Percentiles rank a stretch among this genome's conserved stretches.
Evolutionary conservation across 2,888 invertebrate species (phyloP).

Genomic region (Folsomia manolachei): DNA sequence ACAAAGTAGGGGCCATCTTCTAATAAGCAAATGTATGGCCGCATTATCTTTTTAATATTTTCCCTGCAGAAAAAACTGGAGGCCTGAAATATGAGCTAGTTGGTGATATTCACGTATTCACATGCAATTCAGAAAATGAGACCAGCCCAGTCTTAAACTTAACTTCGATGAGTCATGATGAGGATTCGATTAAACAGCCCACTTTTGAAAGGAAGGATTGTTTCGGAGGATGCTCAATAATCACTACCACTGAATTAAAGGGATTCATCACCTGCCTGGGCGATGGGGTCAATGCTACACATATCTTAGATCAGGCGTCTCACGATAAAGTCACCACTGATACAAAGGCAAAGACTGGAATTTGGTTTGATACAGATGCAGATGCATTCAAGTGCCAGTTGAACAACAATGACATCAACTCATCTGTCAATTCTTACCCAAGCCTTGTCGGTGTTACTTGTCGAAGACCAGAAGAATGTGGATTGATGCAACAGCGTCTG

Average conservation of each 20-base stretch:
- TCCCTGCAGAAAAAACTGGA: too few relatives aligned
- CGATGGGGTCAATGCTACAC: slow-evolving; percentile 36
- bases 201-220: neutral
- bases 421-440: too few relatives aligned
- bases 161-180: slow-evolving; percentile 20
- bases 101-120: slow-evolving; percentile 38
- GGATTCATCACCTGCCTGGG: slow-evolving; percentile 36
- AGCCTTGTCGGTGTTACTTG: slow-evolving; percentile 37
- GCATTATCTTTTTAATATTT: too few relatives aligned
- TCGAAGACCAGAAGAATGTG: slow-evolving; percentile 39
- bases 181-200: too few relatives aligned
- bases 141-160: slow-evolving; percentile 28
- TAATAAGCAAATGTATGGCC: neutral
- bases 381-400: slow-evolving; percentile 36
- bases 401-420: slow-evolving; percentile 21
- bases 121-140: slow-evolving; percentile 30
- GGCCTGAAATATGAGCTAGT: slow-evolving; percentile 40
- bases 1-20: neutral
- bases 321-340: too few relatives aligned
- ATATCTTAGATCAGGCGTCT: slow-evolving; percentile 24
- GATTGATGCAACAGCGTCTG: slow-evolving; percentile 38
- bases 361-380: slow-evolving; percentile 33
- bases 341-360: slow-evolving; percentile 27
- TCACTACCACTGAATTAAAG: slow-evolving; percentile 31
- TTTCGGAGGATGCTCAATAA: slow-evolving; percentile 26